These are phyloP conservation scores for Pseudopleuronectes americanus DNA, from an alignment of 2,797 vertebrate genomes.

Conservation along the genomic window DNA sequence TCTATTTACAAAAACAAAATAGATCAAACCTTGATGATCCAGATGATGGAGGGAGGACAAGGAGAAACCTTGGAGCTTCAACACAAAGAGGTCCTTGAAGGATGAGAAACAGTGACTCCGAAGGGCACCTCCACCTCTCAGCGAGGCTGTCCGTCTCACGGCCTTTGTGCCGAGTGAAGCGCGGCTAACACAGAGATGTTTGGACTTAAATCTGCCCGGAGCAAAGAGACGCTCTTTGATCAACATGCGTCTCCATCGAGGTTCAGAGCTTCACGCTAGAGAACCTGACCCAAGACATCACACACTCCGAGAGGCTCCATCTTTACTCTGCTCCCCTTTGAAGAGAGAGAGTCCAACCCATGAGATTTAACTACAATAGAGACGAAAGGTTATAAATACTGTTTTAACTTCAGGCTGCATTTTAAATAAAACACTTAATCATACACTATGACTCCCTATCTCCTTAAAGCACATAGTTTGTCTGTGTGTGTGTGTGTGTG, in stretches of 20 bases:
- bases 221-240: conserved; percentile 40
- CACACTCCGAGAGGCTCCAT: background rate
- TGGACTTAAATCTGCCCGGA: conserved; percentile 7
- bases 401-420: no score
- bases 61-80: conserved; percentile 10
- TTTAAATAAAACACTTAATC: no score
- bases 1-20: no score
- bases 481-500: conserved; percentile 1
- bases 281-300: conserved; percentile 24
- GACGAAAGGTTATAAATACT: no score
- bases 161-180: no score
- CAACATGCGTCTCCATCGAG: conserved; percentile 19
- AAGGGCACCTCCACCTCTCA: no score
- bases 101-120: no score
- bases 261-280: conserved; percentile 17
- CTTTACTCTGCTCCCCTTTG: no score
- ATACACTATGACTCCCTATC: background rate
- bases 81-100: background rate
- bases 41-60: conserved; percentile 11
- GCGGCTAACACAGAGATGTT: background rate
- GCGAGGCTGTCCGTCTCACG: no score
- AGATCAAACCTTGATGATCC: no score
- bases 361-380: no score
- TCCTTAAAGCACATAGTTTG: background rate
- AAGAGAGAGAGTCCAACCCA: background rate